Evolutionary conservation across 2,797 vertebrate species (phyloP).

Genomic region (Trachops cirrhosus): DNA sequence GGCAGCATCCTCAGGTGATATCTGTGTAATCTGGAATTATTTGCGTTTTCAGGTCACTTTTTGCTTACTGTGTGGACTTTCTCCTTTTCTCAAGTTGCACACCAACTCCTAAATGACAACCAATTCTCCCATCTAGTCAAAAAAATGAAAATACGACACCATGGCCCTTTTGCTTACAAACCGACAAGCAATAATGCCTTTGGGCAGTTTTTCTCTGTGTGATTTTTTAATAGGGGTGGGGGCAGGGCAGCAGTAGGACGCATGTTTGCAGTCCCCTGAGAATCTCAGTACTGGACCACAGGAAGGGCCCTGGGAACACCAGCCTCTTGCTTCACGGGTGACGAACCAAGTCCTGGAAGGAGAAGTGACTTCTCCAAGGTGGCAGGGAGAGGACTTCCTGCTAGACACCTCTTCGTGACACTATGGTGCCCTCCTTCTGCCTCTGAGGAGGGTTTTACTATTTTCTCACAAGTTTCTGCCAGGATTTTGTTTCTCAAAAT

Average conservation of each 20-base stretch:
- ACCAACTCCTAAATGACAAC: neutral
- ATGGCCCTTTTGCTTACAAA: neutral
- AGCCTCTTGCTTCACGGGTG: neutral
- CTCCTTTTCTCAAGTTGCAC: neutral
- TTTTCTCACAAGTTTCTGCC: neutral
- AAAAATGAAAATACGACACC: neutral
- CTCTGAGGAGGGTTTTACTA: neutral
- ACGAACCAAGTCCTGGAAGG: neutral
- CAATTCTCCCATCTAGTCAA: neutral
- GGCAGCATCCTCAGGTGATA: neutral
- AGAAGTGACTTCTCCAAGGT: neutral
- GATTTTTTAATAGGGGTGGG: neutral
- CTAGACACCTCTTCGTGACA: neutral
- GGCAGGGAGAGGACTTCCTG: neutral
- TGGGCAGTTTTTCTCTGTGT: neutral
- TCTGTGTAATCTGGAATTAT: neutral
- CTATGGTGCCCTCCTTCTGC: neutral
- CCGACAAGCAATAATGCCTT: neutral
- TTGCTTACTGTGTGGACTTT: neutral
- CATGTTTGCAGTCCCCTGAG: neutral
- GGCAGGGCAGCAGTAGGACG: neutral
- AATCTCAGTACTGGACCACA: neutral
- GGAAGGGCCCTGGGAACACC: neutral
- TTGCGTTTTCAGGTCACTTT: slow-evolving; percentile 1
- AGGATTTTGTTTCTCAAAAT: neutral